phyloP scores from a whole-genome alignment of 2,888 invertebrate genomes.

The Drosophila flavopinicola region DNA sequence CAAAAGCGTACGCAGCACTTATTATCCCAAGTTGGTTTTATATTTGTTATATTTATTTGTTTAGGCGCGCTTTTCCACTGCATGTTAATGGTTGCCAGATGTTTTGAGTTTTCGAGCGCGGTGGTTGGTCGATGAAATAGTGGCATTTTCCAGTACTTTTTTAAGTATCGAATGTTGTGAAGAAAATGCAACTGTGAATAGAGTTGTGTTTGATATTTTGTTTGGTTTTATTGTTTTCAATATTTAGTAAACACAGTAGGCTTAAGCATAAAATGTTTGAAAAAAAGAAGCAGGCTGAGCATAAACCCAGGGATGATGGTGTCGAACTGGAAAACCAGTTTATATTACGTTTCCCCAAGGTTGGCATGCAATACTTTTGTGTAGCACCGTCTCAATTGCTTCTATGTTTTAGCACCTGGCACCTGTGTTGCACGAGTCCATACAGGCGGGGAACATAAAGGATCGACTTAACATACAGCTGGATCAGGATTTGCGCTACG shows the following conservation, averaged over 20 bases:
- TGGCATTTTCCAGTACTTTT: slow-evolving; percentile 4
- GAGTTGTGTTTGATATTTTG: too few species aligned
- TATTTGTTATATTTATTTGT: not conserved
- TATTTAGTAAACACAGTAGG: too few species aligned
- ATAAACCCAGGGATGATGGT: slow-evolving; percentile 78
- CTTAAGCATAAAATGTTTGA: slow-evolving; percentile 57
- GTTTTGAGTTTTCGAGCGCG: too few species aligned
- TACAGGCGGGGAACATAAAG: slow-evolving; percentile 91
- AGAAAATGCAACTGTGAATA: slow-evolving; percentile 6
- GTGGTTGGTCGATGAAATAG: too few species aligned
- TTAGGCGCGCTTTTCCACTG: slow-evolving; percentile 6
- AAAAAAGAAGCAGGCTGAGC: slow-evolving; percentile 64
- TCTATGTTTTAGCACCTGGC: slow-evolving; percentile 87
- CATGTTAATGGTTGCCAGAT: slow-evolving; percentile 26
- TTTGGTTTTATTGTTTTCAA: too few species aligned
- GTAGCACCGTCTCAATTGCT: not conserved
- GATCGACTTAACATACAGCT: slow-evolving; percentile 93
- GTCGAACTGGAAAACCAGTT: slow-evolving; percentile 92
- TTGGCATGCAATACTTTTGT: slow-evolving; percentile 78
- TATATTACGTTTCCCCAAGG: slow-evolving; percentile 90
- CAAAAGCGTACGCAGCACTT: slow-evolving; percentile 10
- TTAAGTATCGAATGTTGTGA: not conserved
- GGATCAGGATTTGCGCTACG: slow-evolving; percentile 93
- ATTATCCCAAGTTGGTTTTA: not conserved
- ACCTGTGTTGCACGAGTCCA: slow-evolving; percentile 88